Conservation (phyloP, 2,888 invertebrate species). For the Cephonodes hylas region DNA sequence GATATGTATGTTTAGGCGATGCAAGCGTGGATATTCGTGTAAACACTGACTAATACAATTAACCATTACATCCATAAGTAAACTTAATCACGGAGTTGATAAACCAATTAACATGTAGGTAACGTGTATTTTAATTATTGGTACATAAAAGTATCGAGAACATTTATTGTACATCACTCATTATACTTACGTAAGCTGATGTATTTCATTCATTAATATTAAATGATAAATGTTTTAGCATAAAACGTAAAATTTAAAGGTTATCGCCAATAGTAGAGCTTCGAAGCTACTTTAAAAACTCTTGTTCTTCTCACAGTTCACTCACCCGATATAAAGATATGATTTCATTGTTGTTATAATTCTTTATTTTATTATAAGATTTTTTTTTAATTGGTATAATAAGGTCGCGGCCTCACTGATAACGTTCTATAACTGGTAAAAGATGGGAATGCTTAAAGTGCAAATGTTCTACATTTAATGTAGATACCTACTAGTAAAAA, state of each 20-base stretch:
- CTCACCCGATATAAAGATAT: conserved; percentile 31
- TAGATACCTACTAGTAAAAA: no score
- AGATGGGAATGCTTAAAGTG: not conserved
- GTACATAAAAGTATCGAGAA: not conserved
- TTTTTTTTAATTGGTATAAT: conserved; percentile 19
- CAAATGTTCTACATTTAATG: not conserved
- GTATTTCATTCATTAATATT: conserved; percentile 3
- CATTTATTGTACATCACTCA: not conserved
- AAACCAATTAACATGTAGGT: not conserved
- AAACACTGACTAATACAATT: no score
- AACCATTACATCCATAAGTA: no score
- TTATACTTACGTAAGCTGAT: not conserved
- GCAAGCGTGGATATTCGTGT: no score
- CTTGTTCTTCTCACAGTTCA: conserved; percentile 38
- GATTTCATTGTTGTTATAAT: conserved; percentile 20
- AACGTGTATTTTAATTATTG: not conserved
- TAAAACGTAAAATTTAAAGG: conserved; percentile 28
- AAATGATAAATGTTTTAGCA: conserved; percentile 1
- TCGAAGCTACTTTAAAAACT: conserved; percentile 30
- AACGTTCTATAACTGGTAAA: conserved; percentile 5
- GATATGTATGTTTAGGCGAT: no score
- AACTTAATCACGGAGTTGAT: no score
- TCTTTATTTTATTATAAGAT: conserved; percentile 2
- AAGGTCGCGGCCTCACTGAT: conserved; percentile 23
- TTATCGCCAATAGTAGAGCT: conserved; percentile 24